These are phyloP conservation scores for Papilio dardanus DNA, from an alignment of 1,140 invertebrate genomes.

Conservation along the genomic window DNA sequence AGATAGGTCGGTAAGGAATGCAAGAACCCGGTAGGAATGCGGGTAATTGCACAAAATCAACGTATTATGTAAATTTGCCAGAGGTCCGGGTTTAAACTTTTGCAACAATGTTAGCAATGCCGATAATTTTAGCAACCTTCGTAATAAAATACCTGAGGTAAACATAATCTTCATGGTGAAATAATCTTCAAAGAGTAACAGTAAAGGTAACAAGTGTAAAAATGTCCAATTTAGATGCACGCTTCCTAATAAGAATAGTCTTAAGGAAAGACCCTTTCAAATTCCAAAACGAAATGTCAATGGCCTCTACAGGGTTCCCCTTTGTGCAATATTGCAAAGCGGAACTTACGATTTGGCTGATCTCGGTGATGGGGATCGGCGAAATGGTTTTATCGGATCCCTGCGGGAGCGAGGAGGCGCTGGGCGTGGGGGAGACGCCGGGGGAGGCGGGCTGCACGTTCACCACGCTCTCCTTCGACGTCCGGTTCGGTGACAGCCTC, in stretches of 20 bases:
- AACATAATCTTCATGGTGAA: background rate
- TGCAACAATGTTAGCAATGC: slow-evolving; percentile 2
- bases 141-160: background rate
- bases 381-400: slow-evolving; percentile 78
- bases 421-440: slow-evolving; percentile 79
- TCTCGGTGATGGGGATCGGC: slow-evolving; percentile 84
- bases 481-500: slow-evolving; percentile 89
- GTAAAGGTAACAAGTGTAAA: background rate
- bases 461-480: slow-evolving; percentile 86
- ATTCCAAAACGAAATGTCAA: slow-evolving; percentile 39
- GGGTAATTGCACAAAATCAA: slow-evolving; percentile 14
- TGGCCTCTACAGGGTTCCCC: slow-evolving; percentile 20
- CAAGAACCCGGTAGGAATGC: slow-evolving; percentile 21
- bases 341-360: slow-evolving; percentile 85
- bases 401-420: slow-evolving; percentile 78
- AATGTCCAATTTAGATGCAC: background rate
- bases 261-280: slow-evolving; percentile 28
- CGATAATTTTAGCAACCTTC: background rate
- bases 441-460: slow-evolving; percentile 80
- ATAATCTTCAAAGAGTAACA: background rate
- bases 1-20: background rate
- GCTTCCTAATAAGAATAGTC: background rate
- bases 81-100: background rate
- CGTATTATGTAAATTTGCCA: background rate
- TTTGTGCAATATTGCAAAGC: slow-evolving; percentile 38